Conservation (phyloP, 2,113 vertebrate species). For the Thomomys bottae region DNA sequence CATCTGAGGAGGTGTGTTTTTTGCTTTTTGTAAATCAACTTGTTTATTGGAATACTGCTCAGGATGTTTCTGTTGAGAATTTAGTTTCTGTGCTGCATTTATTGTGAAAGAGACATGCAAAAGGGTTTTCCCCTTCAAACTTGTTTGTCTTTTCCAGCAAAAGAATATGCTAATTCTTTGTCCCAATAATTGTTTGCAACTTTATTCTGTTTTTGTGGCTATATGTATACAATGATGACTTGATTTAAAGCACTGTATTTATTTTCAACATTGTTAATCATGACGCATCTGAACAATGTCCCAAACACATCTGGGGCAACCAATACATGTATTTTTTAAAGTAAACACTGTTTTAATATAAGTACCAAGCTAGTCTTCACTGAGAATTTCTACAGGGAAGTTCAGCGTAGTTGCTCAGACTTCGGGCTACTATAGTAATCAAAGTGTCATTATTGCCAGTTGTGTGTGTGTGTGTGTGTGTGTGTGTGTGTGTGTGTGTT, state of each 20-base stretch:
- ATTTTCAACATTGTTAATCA: slow-evolving; percentile 65
- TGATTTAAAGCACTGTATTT: slow-evolving; percentile 44
- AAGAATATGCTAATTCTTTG: slow-evolving; percentile 62
- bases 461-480: slow-evolving; percentile 58
- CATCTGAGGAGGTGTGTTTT: slow-evolving; percentile 73
- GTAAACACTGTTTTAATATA: slow-evolving; percentile 65
- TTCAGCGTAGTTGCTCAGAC: slow-evolving; percentile 40
- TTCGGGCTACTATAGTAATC: slow-evolving; percentile 9
- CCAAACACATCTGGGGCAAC: slow-evolving; percentile 46
- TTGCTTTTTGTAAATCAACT: slow-evolving; percentile 46
- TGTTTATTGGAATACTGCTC: slow-evolving; percentile 68
- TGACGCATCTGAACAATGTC: slow-evolving; percentile 58
- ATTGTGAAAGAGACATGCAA: slow-evolving; percentile 68
- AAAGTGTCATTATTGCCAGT: slow-evolving; percentile 29
- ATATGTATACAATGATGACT: slow-evolving; percentile 52
- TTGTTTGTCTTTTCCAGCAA: slow-evolving; percentile 69
- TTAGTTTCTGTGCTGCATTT: slow-evolving; percentile 75
- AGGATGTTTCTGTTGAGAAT: slow-evolving; percentile 66
- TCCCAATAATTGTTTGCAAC: slow-evolving; percentile 40
- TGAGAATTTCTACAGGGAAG: slow-evolving; percentile 53
- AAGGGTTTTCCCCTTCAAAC: slow-evolving; percentile 57
- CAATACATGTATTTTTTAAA: slow-evolving; percentile 67
- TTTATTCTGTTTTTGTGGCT: slow-evolving; percentile 59
- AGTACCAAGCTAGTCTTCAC: slow-evolving; percentile 37
- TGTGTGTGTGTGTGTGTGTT: slow-evolving; percentile 60